Conservation (phyloP, 2,113 vertebrate genomes). For the Callipepla californica region DNA sequence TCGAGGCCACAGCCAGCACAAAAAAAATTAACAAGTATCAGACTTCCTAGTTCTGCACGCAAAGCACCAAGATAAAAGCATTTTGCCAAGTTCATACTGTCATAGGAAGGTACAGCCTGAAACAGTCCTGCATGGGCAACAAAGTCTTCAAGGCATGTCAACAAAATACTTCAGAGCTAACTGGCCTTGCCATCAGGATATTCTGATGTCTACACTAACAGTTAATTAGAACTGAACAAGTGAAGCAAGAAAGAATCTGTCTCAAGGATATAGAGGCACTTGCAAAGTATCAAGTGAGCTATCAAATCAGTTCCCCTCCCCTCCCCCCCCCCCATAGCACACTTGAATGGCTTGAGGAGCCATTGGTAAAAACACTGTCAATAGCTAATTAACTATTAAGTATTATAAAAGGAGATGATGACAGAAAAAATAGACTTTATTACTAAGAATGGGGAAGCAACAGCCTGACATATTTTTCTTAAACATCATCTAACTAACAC, state of each 20-base stretch:
- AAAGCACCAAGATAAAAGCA: background rate
- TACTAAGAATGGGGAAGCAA: background rate
- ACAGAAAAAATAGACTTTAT: background rate
- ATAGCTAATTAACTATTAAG: background rate
- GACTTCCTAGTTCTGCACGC: background rate
- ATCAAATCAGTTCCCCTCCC: background rate
- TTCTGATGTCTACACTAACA: background rate
- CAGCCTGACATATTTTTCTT: background rate
- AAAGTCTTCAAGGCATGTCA: background rate
- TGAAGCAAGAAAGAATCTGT: background rate
- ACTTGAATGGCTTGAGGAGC: accelerated
- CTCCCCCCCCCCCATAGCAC: background rate
- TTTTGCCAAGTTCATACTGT: background rate
- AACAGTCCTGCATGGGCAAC: background rate
- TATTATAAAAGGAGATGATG: background rate
- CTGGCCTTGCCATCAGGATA: background rate
- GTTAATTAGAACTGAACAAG: background rate
- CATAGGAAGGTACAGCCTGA: background rate
- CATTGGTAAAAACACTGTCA: background rate
- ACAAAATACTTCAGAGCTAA: background rate
- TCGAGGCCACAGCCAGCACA: background rate
- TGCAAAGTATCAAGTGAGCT: background rate
- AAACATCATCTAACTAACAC: background rate
- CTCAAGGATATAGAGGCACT: background rate
- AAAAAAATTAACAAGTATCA: background rate